Base-by-base conservation (phyloP, 2,113 vertebrate species). In the Reinhardtius hippoglossoides region DNA sequence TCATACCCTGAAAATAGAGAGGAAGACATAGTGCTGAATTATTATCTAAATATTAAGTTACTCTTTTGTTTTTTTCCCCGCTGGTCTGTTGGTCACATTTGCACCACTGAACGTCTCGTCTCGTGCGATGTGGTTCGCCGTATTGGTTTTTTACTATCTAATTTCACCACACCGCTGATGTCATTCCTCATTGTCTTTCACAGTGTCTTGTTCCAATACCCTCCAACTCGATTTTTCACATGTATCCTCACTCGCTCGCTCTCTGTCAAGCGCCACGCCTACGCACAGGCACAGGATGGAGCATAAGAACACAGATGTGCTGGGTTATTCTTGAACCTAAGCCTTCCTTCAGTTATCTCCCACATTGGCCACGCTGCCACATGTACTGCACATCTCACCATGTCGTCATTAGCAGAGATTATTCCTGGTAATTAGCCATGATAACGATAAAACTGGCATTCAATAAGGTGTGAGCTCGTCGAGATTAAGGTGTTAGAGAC, bases 341-440 rank as follows among this genome's bases (percentile, higher is more conserved):
- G 66, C 63, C 21, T 31, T 74, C 35, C 42, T 72, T 67, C 76
- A 42, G 71, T 79, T 80, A 68, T 80, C 81, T 71, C 37, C 44
- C 63, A 18, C 70, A 73, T 75, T 87, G 78, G 83, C 57, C 66
- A 67, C 8, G 20, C 73, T 63, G 71, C 78, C 61, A 74, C 74
- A 71, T 83, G 75, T 71, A 84, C 80, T 64, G 73, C 75, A 73
- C 78, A 86, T 70, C 75, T 75, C 73, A 63, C 87, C 89, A 87
- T 84, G 73, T 67, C n/a, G 5, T 88, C 83, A 89, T 92, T 91
- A 91, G 83, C 21, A 9, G 48, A 79, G 87, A 91, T 91, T 89
- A 91, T 86, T 80, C 55, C 50, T 77, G 86, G 81, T 87, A 90
- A 91, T 91, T 91, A 89, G 67, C 66, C 54, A 68, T 20, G 81